Evolutionary conservation across 64 coral and sea anemone genomes (phyloP), one percentile per base, ranked within the genome.

Genomic region (Pocillopora verrucosa): DNA sequence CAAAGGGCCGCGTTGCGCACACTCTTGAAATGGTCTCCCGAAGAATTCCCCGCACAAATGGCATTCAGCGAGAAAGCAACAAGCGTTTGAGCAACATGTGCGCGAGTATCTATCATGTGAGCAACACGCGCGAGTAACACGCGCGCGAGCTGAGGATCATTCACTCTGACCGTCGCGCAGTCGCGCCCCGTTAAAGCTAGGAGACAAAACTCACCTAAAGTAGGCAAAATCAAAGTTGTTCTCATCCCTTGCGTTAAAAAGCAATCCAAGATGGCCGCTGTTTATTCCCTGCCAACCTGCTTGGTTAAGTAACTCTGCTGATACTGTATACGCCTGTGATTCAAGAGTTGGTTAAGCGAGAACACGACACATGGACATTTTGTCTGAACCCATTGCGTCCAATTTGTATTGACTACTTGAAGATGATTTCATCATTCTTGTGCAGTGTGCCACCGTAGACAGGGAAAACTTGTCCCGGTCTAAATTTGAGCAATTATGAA

Each of bases 201-300:
- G n/a, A 11, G 67, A 2, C 5, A 16, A 58, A 26, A 73, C 68
- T 26, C 75, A 95, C 94, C 94, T 92, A 37, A 95, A 80, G 51
- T 95, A 95, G 16, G 92, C 90, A 80, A 95, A 95, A 58, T 95
- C 94, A 51, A 89, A 95, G 67, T 92, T 95, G 61, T 95, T 95
- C 16, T 91, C 83, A 80, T 95, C 94, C 34, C 67, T 77, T 9
- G 86, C 94, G 24, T 95, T 95, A 86, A 84, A 95, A 57, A 91
- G 58, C 35, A 95, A 68, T 59, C 94, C 94, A 34, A 75, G 75
- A 77, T 95, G 94, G 2, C 94, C 94, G 0, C 70, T 61, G 51
- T 90, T 73, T 62, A 87, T 64, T 15, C 93, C 62, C 2, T 7
- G 16, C 76, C 93, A 94, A 13, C 92, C 92, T 20, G 35, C 60